phyloP scores from a whole-genome alignment of 92 coral and sea anemone genomes.

The Bergia sp. region DNA sequence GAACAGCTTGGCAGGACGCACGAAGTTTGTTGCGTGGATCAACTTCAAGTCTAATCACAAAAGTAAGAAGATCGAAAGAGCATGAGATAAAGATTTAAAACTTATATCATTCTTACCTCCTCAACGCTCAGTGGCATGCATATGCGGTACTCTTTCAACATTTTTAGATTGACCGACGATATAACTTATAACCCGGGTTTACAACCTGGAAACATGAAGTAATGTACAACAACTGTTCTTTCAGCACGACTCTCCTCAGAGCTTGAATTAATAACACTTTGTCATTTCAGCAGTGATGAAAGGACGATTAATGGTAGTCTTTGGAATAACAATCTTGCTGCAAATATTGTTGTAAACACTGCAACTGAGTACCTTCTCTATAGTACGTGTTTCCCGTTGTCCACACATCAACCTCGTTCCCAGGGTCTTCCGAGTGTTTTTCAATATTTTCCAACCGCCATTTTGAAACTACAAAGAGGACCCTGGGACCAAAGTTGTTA shows the following conservation, averaged over 20 bases:
- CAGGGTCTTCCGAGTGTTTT: too few species aligned
- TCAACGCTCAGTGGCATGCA: conserved; percentile 97
- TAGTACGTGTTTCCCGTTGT: too few species aligned
- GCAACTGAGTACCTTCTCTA: background rate
- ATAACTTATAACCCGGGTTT: too few species aligned
- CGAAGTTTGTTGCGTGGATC: background rate
- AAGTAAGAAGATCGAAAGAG: background rate
- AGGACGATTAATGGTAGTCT: background rate
- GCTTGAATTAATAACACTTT: background rate
- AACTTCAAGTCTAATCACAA: background rate
- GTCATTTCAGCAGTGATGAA: background rate
- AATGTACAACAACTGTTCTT: too few species aligned
- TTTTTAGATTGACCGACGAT: conserved; percentile 27
- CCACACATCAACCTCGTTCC: too few species aligned
- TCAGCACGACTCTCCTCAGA: background rate
- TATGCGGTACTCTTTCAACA: conserved; percentile 94
- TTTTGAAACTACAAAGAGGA: too few species aligned
- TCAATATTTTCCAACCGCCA: too few species aligned
- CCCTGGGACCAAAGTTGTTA: too few species aligned
- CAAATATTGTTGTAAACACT: background rate
- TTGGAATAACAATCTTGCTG: background rate
- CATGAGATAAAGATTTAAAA: background rate
- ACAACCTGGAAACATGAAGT: too few species aligned
- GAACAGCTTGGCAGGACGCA: too few species aligned
- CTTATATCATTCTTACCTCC: conserved; percentile 72